Base-by-base conservation (phyloP, 1,140 invertebrate species). In the Magallana gigas region DNA sequence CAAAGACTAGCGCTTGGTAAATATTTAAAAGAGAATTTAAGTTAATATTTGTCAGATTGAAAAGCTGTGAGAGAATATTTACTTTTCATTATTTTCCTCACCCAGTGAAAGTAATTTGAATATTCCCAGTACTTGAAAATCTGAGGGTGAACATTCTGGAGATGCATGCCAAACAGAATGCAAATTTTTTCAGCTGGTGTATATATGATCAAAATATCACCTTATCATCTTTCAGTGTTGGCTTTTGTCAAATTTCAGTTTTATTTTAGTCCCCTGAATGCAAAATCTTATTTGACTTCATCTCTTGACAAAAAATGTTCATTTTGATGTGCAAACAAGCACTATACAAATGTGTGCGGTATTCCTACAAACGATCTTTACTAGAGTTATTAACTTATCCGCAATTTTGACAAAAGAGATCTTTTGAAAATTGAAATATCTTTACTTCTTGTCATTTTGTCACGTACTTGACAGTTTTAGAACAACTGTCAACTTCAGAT, bases 21-120 rank as follows among this genome's bases (percentile, higher is more conserved):
- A 86, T 86, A 86, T 86, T 86, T 86, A 76, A 76, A 59, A 76
- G 68, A 80, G 68, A 86, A 83, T 80, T 86, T 86, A 86, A 86
- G 85, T 86, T 86, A 86, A 86, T 86, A 86, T 86, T 86, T 86
- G 76, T 80, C 71, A 59, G 71, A 80, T 81, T 80, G 56, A 58
- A 80, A 58, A 57, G 85, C 62, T 68, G 62, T 18, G 68, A 56
- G 85, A 57, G 36, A 58, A 71, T 86, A 80, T 86, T 86, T 86
- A 59, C 71, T 59, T 86, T 86, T 86, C 85, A 86, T 86, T 86
- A 86, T 80, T 80, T 80, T 80, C 71, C 59, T 76, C 56, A 48
- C 57, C 68, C 58, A 86, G 85, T 81, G 85, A 86, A 81, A 86
- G 85, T 86, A 58, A 76, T 76, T 76, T 76, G 68, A 76, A 76